Base-by-base conservation (phyloP, 2,113 vertebrate species). In the Martes martes region DNA sequence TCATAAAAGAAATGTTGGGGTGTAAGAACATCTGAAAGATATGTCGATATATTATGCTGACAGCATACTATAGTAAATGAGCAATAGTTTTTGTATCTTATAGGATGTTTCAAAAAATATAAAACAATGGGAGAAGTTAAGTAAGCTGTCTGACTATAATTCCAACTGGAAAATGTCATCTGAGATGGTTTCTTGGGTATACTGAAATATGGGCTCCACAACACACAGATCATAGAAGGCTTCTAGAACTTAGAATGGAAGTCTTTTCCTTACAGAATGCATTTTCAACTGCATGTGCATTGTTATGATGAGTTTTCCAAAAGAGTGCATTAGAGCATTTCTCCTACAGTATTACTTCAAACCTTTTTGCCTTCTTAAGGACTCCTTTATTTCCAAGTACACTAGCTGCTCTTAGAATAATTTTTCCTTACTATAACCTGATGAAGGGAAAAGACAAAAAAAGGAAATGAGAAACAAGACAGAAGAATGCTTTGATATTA, bases 61-160 rank as follows among this genome's bases (percentile, higher is more conserved):
- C 65, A 57, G 0, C 0, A 96, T 6, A 63, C 26, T 78, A 78
- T 3, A 59, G n/a, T 23, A 87, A 78, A 31, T 91, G 57, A 55
- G 91, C 10, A 97, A 55, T 52, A 87, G 42, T 73, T 16, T 4
- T 94, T 94, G 78, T 45, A 91, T 95, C 39, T 91, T 50, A 76
- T 45, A 90, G 95, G 96, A 73, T 87, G 33, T 19, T 39, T 97
- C 57, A 83, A 55, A 92, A 96, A 94, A 97, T 82, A 55, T 71
- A 86, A 97, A 96, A 7, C 93, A 55, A 95, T 91, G 67, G 86
- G 39, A 97, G 92, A n/a, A 84, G 79, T 21, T 45, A n/a, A 23
- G 15, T 10, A 3, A 95, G 57, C 57, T 88, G 8, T 55, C 71
- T 82, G 55, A 93, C 23, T 36, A 28, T 39, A 78, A 80, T 84